Evolutionary conservation across 2,113 vertebrate species (phyloP), one percentile per base, ranked within the genome.

Genomic region (Chrysochloris asiatica): DNA sequence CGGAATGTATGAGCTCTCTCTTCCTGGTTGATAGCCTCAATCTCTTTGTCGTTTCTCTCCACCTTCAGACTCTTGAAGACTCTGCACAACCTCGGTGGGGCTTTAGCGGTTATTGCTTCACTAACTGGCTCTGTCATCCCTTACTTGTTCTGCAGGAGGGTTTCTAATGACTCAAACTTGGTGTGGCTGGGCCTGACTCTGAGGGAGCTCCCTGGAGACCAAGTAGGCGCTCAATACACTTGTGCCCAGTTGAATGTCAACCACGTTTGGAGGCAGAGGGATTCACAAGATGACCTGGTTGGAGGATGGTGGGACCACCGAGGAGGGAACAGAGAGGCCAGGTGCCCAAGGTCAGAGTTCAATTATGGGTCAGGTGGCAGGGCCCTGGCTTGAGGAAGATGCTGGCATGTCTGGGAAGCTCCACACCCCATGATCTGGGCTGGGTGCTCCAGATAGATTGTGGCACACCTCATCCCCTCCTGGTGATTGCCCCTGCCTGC

Each of bases 401-500:
- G 3, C n/a, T 88, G 67, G 59, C 30, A 41, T 48, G 65, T 86
- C 86, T 28, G 7, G 41, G 67, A 84, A 67, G 56, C 75, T 90
- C 81, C 92, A 90, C 88, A 56, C 77, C 88, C 80, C 6, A 6
- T 6, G 43, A 93, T 90, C 81, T 93, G 95, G n/a, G 94, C 67
- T 94, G 95, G 92, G 93, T 95, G 93, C 94, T 95, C 94, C 95
- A 96, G 93, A 95, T 92, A 93, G 92, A 95, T 94, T 36, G 92
- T 48, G 94, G 83, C 95, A 95, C 94, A 83, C 45, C 79, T 83
- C 48, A 24, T 24, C 82, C 93, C 6, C 0, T 33, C 0, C 63
- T 33, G 4, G 2, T 0, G 47, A 93, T 80, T 96, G 92, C 86
- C 77, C 93, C 92, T 76, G 77, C 93, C 92, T 93, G 83, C 84